These are phyloP conservation scores for Megamerina dolium DNA, from an alignment of 2,888 invertebrate species.

Conservation along the genomic window DNA sequence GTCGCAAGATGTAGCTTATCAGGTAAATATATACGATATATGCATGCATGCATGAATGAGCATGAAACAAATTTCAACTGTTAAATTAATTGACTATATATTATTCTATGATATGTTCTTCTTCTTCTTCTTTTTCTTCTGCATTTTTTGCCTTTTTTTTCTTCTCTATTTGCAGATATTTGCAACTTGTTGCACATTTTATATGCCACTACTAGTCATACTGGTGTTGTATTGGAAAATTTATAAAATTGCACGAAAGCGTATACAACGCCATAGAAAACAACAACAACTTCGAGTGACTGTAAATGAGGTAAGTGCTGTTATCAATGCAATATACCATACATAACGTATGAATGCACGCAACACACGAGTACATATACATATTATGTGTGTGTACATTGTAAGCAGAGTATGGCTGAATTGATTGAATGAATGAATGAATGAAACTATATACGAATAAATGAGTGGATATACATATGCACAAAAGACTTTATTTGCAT, in stretches of 20 bases:
- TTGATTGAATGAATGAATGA: no score
- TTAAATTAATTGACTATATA: neutral
- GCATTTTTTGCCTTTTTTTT: neutral
- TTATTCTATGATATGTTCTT: constrained; percentile 1
- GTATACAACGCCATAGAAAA: constrained; percentile 53
- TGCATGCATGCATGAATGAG: no score
- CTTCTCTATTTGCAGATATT: constrained; percentile 52
- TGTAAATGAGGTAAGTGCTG: constrained; percentile 32
- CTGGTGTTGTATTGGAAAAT: constrained; percentile 96
- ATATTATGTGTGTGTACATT: constrained; percentile 1
- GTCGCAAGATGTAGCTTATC: constrained; percentile 87
- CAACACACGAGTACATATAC: neutral
- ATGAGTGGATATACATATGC: no score
- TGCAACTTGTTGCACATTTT: constrained; percentile 95
- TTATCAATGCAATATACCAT: no score
- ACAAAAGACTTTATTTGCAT: no score
- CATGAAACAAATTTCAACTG: no score
- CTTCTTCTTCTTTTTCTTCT: neutral
- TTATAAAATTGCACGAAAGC: constrained; percentile 84
- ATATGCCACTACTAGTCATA: constrained; percentile 90
- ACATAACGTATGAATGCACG: neutral
- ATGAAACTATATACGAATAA: no score
- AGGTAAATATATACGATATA: constrained; percentile 62
- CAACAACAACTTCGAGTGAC: constrained; percentile 41
- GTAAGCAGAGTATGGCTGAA: neutral